Percentiles rank a stretch among this genome's conserved stretches.
These are phyloP conservation scores for Sebastes taczanowskii DNA, from an alignment of 2,797 vertebrate genomes.

Conservation along the genomic window DNA sequence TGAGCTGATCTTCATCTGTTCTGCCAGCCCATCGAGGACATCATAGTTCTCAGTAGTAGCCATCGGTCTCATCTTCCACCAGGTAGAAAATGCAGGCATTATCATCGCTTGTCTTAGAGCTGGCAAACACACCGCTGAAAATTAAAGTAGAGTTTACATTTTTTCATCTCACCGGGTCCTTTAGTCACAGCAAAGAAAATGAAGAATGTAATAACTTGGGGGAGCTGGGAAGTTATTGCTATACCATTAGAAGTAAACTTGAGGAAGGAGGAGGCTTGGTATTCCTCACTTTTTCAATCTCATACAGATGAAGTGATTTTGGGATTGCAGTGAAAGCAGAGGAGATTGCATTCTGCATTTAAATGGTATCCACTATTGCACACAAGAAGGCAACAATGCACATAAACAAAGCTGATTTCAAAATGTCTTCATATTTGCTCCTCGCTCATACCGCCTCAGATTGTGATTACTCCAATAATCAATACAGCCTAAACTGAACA, in stretches of 20 bases:
- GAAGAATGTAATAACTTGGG: constrained; percentile 63
- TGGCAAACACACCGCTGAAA: constrained; percentile 34
- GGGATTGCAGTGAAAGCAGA: constrained; percentile 62
- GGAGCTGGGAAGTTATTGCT: constrained; percentile 65
- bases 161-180: constrained; percentile 25
- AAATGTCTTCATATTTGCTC: constrained; percentile 53
- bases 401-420: constrained; percentile 53
- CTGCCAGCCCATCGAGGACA: neutral
- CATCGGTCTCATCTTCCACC: neutral
- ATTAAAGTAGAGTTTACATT: constrained; percentile 16
- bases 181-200: constrained; percentile 52
- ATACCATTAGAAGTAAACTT: constrained; percentile 68
- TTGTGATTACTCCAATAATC: constrained; percentile 55
- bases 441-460: constrained; percentile 22
- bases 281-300: constrained; percentile 56
- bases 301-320: constrained; percentile 62
- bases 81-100: neutral
- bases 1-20: neutral
- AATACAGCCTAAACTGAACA: constrained; percentile 39
- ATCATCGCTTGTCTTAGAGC: constrained; percentile 6
- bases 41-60: neutral
- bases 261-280: constrained; percentile 27
- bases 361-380: constrained; percentile 27
- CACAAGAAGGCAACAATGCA: constrained; percentile 29
- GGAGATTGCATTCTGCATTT: constrained; percentile 66